These are phyloP conservation scores for Orius insidiosus DNA, from an alignment of 1,140 invertebrate species.

Conservation along the genomic window DNA sequence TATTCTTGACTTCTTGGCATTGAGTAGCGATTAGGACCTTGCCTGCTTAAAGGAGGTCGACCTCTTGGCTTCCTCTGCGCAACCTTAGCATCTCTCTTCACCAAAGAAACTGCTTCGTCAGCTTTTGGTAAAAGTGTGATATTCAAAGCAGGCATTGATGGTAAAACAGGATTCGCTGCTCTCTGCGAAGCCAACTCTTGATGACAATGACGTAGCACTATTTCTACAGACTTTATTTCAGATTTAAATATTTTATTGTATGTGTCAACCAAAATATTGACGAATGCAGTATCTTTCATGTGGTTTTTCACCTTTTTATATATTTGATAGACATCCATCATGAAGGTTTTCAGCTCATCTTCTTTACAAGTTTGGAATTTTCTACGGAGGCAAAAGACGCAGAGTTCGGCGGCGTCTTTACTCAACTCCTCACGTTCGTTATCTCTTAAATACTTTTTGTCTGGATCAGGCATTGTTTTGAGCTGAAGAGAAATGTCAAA, in stretches of 20 bases:
- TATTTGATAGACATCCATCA: conserved; percentile 19
- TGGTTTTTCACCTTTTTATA: conserved; percentile 17
- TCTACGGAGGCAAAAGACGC: conserved; percentile 28
- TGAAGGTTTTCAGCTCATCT: conserved; percentile 13
- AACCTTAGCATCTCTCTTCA: conserved; percentile 1
- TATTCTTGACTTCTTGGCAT: background rate
- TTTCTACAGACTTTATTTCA: conserved; percentile 12
- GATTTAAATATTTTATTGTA: conserved; percentile 15
- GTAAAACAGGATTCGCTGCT: background rate
- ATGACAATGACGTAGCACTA: background rate
- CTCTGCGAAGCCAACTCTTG: background rate
- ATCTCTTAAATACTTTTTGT: conserved; percentile 66
- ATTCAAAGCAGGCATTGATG: background rate
- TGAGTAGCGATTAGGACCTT: conserved; percentile 1
- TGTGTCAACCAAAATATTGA: conserved; percentile 14
- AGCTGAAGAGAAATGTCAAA: conserved; percentile 65
- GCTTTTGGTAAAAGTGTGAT: background rate
- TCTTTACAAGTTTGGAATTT: conserved; percentile 23
- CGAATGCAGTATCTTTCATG: conserved; percentile 16
- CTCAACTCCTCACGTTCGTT: conserved; percentile 57
- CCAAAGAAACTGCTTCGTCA: background rate
- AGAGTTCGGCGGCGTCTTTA: conserved; percentile 54
- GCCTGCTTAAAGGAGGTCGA: background rate
- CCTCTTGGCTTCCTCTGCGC: no score
- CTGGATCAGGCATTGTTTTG: conserved; percentile 57